Conservation (phyloP, 2,113 vertebrate species). For the Dermatemys mawii region DNA sequence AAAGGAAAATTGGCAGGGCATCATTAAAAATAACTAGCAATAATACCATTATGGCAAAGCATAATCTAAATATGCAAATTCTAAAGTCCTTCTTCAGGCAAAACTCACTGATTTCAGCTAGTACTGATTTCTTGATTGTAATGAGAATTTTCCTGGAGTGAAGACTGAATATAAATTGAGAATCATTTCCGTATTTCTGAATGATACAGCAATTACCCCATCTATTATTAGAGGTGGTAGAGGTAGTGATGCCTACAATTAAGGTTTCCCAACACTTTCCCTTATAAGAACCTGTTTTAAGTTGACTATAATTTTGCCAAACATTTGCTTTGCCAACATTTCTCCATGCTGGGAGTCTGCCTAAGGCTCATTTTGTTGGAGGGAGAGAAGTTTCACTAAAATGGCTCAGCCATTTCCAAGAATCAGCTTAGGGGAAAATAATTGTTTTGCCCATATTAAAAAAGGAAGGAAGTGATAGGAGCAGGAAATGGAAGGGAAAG, state of each 20-base stretch:
- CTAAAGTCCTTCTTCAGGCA: neutral
- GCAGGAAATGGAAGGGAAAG: rapidly evolving
- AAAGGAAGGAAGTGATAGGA: neutral
- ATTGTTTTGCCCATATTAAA: neutral
- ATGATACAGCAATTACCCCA: neutral
- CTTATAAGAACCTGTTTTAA: neutral
- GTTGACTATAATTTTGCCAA: neutral
- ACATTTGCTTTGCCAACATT: neutral
- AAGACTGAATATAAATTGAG: conserved; percentile 27
- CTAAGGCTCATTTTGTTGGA: neutral
- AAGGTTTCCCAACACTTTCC: neutral
- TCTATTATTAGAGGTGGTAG: neutral
- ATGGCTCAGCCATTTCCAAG: neutral
- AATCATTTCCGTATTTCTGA: conserved; percentile 21
- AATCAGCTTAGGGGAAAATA: neutral
- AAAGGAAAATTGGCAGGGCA: neutral
- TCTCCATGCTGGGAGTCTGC: neutral
- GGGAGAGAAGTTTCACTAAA: neutral
- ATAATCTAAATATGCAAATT: conserved; percentile 20
- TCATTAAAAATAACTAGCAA: conserved; percentile 18
- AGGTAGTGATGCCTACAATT: neutral
- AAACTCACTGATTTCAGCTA: conserved; percentile 32
- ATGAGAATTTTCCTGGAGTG: neutral
- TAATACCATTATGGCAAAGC: neutral
- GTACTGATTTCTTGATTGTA: conserved; percentile 29